These are phyloP conservation scores for Tetramorium parvispinum DNA, from an alignment of 1,140 invertebrate species.

Conservation along the genomic window DNA sequence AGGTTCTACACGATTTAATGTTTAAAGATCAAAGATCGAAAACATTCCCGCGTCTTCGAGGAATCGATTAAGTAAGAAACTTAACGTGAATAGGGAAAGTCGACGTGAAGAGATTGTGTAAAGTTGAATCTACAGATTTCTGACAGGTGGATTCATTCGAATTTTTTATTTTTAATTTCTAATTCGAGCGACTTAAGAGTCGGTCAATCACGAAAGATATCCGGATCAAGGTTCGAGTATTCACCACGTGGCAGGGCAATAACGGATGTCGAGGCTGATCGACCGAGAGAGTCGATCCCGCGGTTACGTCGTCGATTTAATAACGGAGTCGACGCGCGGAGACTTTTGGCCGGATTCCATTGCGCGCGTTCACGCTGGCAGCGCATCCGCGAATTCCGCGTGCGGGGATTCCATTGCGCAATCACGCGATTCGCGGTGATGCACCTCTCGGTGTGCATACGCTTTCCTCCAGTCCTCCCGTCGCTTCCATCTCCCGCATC, in stretches of 20 bases:
- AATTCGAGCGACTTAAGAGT: neutral
- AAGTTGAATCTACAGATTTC: neutral
- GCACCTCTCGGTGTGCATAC: neutral
- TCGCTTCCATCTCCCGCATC: neutral
- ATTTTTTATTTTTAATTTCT: neutral
- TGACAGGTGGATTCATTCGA: neutral
- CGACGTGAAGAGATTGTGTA: neutral
- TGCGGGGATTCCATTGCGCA: slow-evolving; percentile 22
- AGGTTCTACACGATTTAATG: neutral
- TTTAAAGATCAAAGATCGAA: slow-evolving; percentile 22
- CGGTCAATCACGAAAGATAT: neutral
- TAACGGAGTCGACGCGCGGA: slow-evolving; percentile 32
- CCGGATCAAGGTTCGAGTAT: neutral
- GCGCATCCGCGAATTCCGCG: slow-evolving; percentile 40
- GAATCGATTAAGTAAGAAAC: neutral
- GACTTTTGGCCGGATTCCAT: slow-evolving; percentile 57
- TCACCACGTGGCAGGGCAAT: neutral
- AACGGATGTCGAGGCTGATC: neutral
- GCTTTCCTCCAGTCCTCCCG: neutral
- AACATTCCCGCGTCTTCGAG: neutral
- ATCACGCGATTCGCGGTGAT: slow-evolving; percentile 30
- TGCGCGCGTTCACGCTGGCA: slow-evolving; percentile 51
- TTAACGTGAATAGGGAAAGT: too few species aligned
- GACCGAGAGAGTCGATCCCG: neutral
- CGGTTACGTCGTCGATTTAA: slow-evolving; percentile 53